Base-by-base conservation (phyloP, 2,888 invertebrate species). In the Stenurella melanura region DNA sequence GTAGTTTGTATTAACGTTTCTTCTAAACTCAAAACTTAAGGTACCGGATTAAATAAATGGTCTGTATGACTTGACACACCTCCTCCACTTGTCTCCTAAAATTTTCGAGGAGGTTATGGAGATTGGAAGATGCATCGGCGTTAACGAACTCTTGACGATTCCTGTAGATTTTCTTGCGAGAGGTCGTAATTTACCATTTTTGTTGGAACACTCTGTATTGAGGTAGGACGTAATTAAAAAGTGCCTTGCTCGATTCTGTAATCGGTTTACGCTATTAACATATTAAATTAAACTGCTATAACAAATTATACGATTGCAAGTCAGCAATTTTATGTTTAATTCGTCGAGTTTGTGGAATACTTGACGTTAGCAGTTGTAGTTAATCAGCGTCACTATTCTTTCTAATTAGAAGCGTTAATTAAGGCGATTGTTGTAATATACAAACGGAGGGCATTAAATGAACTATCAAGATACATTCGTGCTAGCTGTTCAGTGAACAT, bases 331-430 rank as follows among this genome's bases (percentile, higher is more conserved):
- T 50, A 50, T 50, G n/a, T 50, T 15, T 50, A 50, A 50, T 50
- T 50, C 50, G n/a, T 50, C 6, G 50, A 6, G 50, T 50, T 50
- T 50, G 50, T n/a, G 50, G 50, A n/a, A n/a, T n/a, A 50, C 50
- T 50, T 50, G 50, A n/a, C 50, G 50, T 50, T 50, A n/a, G 50
- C 50, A 17, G 50, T 50, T 50, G 50, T 50, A 50, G n/a, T 50
- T 50, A 50, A n/a, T 50, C 50, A 50, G 50, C 50, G n/a, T n/a
- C n/a, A 15, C n/a, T n/a, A 15, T 50, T 50, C 15, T 50, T 50
- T 50, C n/a, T 50, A 50, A 50, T 50, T 50, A 50, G n/a, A 50
- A 50, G 50, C n/a, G 4, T n/a, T 50, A 50, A 50, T 50, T 50
- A 50, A 50, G 15, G n/a, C 50, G 50, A 50, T 50, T 50, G 50